Evolutionary conservation across 2,113 vertebrate species (phyloP).

Genomic region (Cochlearius cochlearius): DNA sequence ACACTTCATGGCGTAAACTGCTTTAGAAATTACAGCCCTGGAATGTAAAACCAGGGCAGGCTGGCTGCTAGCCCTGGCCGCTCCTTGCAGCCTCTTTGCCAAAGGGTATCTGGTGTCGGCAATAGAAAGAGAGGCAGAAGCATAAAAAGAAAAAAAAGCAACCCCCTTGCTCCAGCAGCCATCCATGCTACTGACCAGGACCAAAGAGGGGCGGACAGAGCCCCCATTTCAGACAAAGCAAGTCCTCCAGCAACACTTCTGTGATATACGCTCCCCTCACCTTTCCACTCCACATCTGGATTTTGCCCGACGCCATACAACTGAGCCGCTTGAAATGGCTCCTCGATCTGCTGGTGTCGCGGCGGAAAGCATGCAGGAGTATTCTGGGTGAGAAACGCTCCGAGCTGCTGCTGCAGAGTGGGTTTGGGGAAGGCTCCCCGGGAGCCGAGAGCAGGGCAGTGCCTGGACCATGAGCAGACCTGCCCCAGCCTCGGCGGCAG

Average conservation of each 20-base stretch:
- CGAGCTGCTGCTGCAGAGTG: neutral
- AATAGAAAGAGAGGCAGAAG: neutral
- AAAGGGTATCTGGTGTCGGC: slow-evolving; percentile 8
- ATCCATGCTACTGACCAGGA: neutral
- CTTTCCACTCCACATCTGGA: neutral
- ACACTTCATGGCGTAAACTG: neutral
- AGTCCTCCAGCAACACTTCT: neutral
- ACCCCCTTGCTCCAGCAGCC: neutral
- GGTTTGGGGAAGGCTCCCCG: neutral
- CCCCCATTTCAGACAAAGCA: neutral
- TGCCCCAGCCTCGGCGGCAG: neutral
- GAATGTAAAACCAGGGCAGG: slow-evolving; percentile 21
- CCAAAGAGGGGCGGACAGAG: neutral
- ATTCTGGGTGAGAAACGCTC: neutral
- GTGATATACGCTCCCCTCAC: neutral
- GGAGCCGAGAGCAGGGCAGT: too few species aligned
- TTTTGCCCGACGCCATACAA: neutral
- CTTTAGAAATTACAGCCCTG: slow-evolving; percentile 38
- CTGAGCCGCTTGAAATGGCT: neutral
- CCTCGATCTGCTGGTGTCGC: accelerated
- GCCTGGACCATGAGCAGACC: accelerated
- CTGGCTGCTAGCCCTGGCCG: slow-evolving; percentile 42
- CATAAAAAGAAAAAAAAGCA: neutral
- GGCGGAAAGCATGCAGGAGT: neutral
- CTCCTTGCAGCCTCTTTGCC: neutral